Evolutionary conservation across 2,888 invertebrate species (phyloP), one percentile per base, ranked within the genome.

Genomic region (Drosophila percnosoma): DNA sequence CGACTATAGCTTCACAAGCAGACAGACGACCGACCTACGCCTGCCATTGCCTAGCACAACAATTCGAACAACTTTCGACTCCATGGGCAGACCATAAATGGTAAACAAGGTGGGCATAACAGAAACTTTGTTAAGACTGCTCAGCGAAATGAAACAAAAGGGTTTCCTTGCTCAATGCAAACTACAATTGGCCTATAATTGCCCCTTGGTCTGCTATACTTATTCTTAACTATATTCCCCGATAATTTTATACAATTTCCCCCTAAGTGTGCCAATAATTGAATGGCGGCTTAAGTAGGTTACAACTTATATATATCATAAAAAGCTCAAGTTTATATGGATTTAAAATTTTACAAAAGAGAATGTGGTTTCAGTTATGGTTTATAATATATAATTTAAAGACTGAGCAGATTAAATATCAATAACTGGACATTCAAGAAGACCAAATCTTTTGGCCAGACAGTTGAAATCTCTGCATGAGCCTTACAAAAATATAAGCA

Each of bases 11-110:
- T 13, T 8, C 31, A 31, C 40, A 24, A 38, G 49, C 42, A 36
- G 34, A 42, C 36, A 4, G 42, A 45, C 31, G 18, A 15, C 68
- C 68, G 52, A 59, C 74, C 74, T 73, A 78, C 74, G 67, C 55
- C 52, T 45, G 49, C 52, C 74, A 38, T 62, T 63, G 69, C 69
- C 76, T 76, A 60, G 62, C 72, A 72, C 80, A 80, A 75, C 67
- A 73, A 65, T 51, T 31, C 33, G 31, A 67, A 48, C 53, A 68
- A 69, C 52, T 69, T 51, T 58, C 51, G 21, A 51, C 63, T 69
- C 38, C 38, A 42, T 52, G 21, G 34, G 13, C 11, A 62, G 45
- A 24, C 76, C 64, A 58, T 69, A 80, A 75, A 80, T 57, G 80
- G 75, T 62, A 38, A 74, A 40, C 75, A 34, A 61, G 27, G 48